These are phyloP conservation scores for Eupithecia inturbata DNA, from an alignment of 2,888 invertebrate species.

Conservation along the genomic window DNA sequence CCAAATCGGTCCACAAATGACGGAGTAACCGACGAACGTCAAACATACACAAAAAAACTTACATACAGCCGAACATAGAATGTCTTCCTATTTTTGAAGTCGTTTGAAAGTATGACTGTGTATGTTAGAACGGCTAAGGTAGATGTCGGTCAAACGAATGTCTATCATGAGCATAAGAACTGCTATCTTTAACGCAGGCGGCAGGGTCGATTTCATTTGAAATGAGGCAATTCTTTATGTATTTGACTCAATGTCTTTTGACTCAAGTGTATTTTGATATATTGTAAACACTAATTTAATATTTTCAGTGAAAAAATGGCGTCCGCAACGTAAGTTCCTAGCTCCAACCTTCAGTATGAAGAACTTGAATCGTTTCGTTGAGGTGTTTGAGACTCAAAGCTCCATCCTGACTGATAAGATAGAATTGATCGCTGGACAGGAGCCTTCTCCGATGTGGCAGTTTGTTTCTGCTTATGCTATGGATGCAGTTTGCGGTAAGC, in stretches of 20 bases:
- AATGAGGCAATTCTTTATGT: background rate
- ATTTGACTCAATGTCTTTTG: too few relatives aligned
- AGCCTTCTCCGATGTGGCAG: slow-evolving; percentile 48
- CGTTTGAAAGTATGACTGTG: too few relatives aligned
- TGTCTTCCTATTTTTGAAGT: too few relatives aligned
- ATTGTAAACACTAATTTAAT: background rate
- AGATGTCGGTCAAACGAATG: too few relatives aligned
- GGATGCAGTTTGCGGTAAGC: slow-evolving; percentile 61
- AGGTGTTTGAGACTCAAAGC: slow-evolving; percentile 55
- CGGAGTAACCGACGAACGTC: too few relatives aligned
- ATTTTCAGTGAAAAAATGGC: slow-evolving; percentile 59
- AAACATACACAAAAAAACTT: too few relatives aligned
- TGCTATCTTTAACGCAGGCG: too few relatives aligned
- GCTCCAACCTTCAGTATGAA: slow-evolving; percentile 58
- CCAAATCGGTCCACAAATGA: too few relatives aligned
- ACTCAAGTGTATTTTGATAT: too few relatives aligned
- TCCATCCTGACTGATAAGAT: slow-evolving; percentile 50
- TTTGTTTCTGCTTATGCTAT: slow-evolving; percentile 58
- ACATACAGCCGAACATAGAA: too few relatives aligned
- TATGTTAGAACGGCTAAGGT: too few relatives aligned
- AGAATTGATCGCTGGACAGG: slow-evolving; percentile 36
- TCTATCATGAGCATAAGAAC: too few relatives aligned
- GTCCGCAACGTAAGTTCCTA: slow-evolving; percentile 60
- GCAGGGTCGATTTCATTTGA: background rate
- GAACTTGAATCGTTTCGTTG: slow-evolving; percentile 54